A percentile compares a stretch with the other conserved stretches of the same genome.
Conservation (phyloP, 2,797 vertebrate species). For the Babyrousa celebensis region DNA sequence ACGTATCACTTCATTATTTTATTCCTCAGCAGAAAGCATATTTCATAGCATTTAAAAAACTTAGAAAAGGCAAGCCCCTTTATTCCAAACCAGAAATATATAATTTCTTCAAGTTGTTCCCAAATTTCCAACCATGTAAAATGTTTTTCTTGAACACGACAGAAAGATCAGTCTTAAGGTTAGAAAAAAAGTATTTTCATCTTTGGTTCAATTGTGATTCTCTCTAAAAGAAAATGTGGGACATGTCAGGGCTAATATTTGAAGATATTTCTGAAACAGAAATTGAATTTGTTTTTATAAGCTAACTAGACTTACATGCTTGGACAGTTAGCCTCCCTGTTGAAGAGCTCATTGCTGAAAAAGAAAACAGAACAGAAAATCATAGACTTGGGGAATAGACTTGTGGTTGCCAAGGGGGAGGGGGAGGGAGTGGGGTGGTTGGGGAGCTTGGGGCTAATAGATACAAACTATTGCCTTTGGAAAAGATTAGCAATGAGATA, state of each 20-base stretch:
- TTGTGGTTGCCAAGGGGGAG: too few relatives aligned
- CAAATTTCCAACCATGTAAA: constrained; percentile 46
- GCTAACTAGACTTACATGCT: constrained; percentile 80
- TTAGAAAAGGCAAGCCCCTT: constrained; percentile 66
- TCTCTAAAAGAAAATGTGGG: constrained; percentile 31
- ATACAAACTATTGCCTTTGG: too few relatives aligned
- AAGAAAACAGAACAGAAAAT: constrained; percentile 67
- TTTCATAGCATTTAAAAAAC: constrained; percentile 24
- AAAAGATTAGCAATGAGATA: too few relatives aligned
- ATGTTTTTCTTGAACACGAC: constrained; percentile 29
- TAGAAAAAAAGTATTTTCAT: constrained; percentile 14
- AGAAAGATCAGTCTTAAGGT: constrained; percentile 5
- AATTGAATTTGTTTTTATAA: constrained; percentile 71
- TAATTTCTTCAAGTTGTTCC: constrained; percentile 20
- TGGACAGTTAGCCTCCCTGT: constrained; percentile 80
- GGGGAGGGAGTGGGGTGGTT: too few relatives aligned
- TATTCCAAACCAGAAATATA: constrained; percentile 69
- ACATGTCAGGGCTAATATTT: constrained; percentile 47
- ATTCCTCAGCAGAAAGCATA: constrained; percentile 66
- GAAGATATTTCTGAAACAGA: constrained; percentile 63
- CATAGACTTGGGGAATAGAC: too few relatives aligned
- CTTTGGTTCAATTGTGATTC: neutral
- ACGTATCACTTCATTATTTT: constrained; percentile 39
- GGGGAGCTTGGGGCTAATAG: too few relatives aligned
- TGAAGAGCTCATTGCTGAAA: constrained; percentile 83